phyloP scores from a whole-genome alignment of 2,888 invertebrate genomes.

The Hipparchia semele region DNA sequence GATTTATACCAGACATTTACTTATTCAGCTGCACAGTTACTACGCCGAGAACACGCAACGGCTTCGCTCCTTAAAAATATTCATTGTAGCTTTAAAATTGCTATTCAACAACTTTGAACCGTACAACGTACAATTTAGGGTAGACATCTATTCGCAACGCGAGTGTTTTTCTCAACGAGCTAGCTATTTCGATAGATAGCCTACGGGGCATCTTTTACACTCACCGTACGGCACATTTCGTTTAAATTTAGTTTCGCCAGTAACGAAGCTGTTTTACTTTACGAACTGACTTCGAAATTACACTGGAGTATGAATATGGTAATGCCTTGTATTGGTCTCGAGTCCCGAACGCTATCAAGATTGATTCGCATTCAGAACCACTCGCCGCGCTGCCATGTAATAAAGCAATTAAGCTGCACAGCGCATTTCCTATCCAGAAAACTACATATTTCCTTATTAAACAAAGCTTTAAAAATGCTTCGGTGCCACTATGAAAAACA shows the following conservation, averaged over 20 bases:
- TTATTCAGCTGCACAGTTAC: constrained; percentile 79
- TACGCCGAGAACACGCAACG: constrained; percentile 69
- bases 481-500: constrained; percentile 33
- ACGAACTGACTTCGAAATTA: constrained; percentile 24
- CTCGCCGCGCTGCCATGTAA: constrained; percentile 37
- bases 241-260: constrained; percentile 55
- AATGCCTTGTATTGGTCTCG: constrained; percentile 20
- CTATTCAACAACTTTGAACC: constrained; percentile 31
- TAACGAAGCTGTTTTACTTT: constrained; percentile 46
- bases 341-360: constrained; percentile 17
- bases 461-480: constrained; percentile 34
- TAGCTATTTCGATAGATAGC: constrained; percentile 57
- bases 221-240: constrained; percentile 59
- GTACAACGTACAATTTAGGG: constrained; percentile 24
- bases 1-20: constrained; percentile 81
- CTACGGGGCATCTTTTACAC: constrained; percentile 58
- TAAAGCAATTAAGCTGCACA: constrained; percentile 41
- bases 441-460: constrained; percentile 33
- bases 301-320: constrained; percentile 20
- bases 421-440: constrained; percentile 17
- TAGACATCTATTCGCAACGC: background rate
- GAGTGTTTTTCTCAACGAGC: constrained; percentile 28
- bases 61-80: constrained; percentile 50
- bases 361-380: constrained; percentile 40
- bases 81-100: constrained; percentile 45